Conservation (phyloP, 2,888 invertebrate species). For the Boloria euphrosyne region DNA sequence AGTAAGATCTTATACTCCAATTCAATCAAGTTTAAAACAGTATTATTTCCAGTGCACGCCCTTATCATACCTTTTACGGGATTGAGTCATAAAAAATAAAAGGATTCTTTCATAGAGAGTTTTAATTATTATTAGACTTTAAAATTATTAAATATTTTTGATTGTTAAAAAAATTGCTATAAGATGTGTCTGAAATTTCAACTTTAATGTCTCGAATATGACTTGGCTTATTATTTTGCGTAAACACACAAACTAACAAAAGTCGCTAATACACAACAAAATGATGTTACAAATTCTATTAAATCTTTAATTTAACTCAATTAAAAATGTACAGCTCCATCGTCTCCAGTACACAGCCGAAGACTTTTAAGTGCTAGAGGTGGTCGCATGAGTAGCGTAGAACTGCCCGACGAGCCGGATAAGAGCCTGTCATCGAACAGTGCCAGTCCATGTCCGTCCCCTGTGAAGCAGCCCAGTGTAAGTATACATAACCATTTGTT, state of each 20-base stretch:
- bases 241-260: no score
- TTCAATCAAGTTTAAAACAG: slow-evolving; percentile 23
- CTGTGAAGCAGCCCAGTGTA: slow-evolving; percentile 83
- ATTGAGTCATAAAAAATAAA: neutral
- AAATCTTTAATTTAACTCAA: neutral
- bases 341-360: slow-evolving; percentile 94
- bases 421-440: slow-evolving; percentile 96
- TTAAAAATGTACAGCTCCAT: slow-evolving; percentile 85
- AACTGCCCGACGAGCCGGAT: slow-evolving; percentile 94
- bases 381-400: slow-evolving; percentile 96
- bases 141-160: neutral
- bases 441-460: slow-evolving; percentile 96
- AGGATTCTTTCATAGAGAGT: neutral
- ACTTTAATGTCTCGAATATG: no score
- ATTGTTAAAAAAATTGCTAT: no score
- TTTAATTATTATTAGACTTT: neutral
- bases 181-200: no score
- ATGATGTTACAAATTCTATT: neutral
- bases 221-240: no score
- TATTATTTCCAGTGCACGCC: slow-evolving; percentile 4
- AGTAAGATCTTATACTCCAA: slow-evolving; percentile 20
- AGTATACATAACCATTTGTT: slow-evolving; percentile 44
- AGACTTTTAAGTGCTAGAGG: slow-evolving; percentile 90
- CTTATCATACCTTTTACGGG: neutral
- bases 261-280: no score